Percentiles rank a stretch among this genome's conserved stretches.
Conservation (phyloP, 2,888 invertebrate genomes). For the Tetropium fuscum region DNA sequence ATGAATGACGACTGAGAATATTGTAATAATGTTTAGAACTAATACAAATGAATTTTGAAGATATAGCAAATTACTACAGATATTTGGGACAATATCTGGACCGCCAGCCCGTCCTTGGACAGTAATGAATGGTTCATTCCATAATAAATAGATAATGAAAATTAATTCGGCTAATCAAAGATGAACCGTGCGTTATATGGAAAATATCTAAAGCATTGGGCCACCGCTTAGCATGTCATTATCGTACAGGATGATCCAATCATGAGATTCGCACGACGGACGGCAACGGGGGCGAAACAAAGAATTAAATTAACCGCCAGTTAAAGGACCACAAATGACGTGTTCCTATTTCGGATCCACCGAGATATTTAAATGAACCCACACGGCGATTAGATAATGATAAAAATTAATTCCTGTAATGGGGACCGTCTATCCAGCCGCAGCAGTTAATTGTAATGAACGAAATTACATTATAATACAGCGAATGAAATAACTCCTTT, state of each 20-base stretch:
- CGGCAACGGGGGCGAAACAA: conserved; percentile 52
- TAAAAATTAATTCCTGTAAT: conserved; percentile 51
- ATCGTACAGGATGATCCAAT: conserved; percentile 52
- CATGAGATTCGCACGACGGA: conserved; percentile 41
- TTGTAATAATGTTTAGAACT: too few species aligned
- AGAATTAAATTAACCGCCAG: conserved; percentile 51
- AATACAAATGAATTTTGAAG: too few species aligned
- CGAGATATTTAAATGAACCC: conserved; percentile 56
- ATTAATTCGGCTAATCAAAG: too few species aligned
- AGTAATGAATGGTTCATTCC: too few species aligned
- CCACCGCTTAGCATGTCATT: conserved; percentile 5
- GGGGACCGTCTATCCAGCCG: conserved; percentile 27
- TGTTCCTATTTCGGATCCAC: conserved; percentile 56
- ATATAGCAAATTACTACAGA: too few species aligned
- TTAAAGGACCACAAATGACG: conserved; percentile 54
- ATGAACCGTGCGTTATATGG: too few species aligned
- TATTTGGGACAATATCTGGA: too few species aligned
- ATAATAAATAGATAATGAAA: too few species aligned
- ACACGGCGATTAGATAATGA: conserved; percentile 55
- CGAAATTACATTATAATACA: conserved; percentile 32
- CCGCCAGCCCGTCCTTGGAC: too few species aligned
- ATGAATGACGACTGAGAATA: too few species aligned
- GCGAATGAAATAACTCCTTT: conserved; percentile 31
- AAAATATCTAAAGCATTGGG: too few species aligned
- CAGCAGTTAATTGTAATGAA: conserved; percentile 34